phyloP scores from a whole-genome alignment of 2,797 vertebrate species.

The Acestrorhynchus altus region DNA sequence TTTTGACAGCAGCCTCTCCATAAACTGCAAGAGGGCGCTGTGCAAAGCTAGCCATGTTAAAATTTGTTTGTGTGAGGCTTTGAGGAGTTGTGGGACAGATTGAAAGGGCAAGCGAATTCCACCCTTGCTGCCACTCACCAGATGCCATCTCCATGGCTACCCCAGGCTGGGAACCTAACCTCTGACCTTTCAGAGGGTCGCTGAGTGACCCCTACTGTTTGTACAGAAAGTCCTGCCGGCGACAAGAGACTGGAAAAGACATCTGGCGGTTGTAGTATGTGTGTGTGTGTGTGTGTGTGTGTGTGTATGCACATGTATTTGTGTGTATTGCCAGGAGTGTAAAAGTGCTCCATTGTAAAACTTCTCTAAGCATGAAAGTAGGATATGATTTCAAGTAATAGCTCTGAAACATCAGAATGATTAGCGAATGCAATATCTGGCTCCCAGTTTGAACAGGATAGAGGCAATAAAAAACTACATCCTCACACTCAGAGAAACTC shows the following conservation, averaged over 20 bases:
- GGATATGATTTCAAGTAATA: conserved; percentile 21
- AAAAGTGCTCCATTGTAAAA: conserved; percentile 25
- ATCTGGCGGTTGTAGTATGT: conserved; percentile 66
- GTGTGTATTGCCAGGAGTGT: conserved; percentile 15
- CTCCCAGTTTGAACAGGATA: conserved; percentile 30
- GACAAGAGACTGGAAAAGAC: conserved; percentile 67
- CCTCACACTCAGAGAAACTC: conserved; percentile 11
- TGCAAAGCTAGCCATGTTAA: background rate
- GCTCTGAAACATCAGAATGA: conserved; percentile 1
- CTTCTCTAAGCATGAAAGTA: background rate
- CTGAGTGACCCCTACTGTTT: conserved; percentile 72
- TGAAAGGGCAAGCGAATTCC: conserved; percentile 54
- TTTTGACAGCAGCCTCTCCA: background rate
- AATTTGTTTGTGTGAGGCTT: conserved; percentile 19
- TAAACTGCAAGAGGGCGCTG: background rate
- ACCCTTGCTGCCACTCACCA: conserved; percentile 62
- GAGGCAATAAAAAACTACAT: conserved; percentile 30
- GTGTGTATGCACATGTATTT: conserved; percentile 5
- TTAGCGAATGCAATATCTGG: background rate
- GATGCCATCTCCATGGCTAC: conserved; percentile 75
- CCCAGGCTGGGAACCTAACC: conserved; percentile 76
- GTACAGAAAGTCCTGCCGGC: conserved; percentile 62
- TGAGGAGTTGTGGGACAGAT: conserved; percentile 18
- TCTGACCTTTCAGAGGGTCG: conserved; percentile 79
- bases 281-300: conserved; percentile 36